Conservation (phyloP, 2,113 vertebrate species). For the Otolemur garnettii region DNA sequence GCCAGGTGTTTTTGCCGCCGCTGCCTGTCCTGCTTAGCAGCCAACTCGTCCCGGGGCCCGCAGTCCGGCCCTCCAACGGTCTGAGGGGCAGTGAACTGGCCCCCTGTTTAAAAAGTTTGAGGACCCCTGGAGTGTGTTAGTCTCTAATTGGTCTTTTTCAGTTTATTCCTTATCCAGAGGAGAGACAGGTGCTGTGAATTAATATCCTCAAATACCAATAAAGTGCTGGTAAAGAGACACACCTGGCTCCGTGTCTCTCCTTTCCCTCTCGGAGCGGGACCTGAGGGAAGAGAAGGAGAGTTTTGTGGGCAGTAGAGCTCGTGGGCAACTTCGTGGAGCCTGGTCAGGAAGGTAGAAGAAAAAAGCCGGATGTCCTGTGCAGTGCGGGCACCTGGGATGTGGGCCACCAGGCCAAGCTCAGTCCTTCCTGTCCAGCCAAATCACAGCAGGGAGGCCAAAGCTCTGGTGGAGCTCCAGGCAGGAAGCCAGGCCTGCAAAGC, state of each 20-base stretch:
- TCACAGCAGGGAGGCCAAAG: neutral
- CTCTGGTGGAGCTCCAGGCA: neutral
- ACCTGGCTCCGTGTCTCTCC: neutral
- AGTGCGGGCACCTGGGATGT: slow-evolving; percentile 61
- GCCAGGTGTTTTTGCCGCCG: too few relatives aligned
- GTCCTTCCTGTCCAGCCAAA: slow-evolving; percentile 65
- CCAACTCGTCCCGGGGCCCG: too few relatives aligned
- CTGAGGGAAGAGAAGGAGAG: neutral
- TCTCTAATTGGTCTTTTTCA: neutral
- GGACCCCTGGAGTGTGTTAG: neutral
- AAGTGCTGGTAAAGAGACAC: too few relatives aligned
- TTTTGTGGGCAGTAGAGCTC: neutral
- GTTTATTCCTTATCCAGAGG: neutral
- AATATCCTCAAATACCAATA: neutral
- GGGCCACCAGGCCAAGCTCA: slow-evolving; percentile 57
- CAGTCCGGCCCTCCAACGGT: too few relatives aligned
- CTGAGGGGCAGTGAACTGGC: too few relatives aligned
- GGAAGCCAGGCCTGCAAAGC: slow-evolving; percentile 23
- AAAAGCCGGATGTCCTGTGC: slow-evolving; percentile 77
- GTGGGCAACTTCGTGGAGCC: neutral
- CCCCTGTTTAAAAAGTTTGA: too few relatives aligned
- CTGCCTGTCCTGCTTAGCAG: too few relatives aligned
- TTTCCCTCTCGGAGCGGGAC: neutral
- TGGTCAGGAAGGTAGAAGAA: slow-evolving; percentile 76
- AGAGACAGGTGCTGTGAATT: neutral